Evolutionary conservation across 2,888 invertebrate species (phyloP).

Genomic region (Dichetophora obliterata): DNA sequence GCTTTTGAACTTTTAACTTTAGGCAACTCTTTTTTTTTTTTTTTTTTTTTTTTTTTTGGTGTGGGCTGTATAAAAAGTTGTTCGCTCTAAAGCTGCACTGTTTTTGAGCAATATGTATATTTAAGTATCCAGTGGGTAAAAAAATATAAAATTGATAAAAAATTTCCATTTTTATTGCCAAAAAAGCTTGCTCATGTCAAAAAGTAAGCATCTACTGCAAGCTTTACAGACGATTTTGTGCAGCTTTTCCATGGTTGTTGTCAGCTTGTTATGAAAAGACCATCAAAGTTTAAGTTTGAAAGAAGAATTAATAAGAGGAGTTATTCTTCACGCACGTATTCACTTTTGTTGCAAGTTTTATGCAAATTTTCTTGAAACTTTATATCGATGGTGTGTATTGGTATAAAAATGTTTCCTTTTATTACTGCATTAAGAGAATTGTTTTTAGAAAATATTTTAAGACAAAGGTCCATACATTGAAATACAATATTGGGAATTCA

Average conservation of each 20-base stretch:
- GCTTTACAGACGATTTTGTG: not conserved
- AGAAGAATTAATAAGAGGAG: not conserved
- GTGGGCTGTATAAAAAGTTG: not conserved
- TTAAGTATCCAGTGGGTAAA: not conserved
- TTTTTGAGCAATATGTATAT: too few species aligned
- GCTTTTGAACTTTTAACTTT: not conserved
- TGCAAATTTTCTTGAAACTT: too few species aligned
- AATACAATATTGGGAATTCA: too few species aligned
- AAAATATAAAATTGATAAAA: not conserved
- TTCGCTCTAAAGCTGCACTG: too few species aligned
- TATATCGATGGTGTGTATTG: too few species aligned
- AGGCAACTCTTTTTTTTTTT: not conserved
- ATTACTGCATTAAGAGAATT: too few species aligned
- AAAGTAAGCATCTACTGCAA: not conserved
- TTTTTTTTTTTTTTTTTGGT: not conserved
- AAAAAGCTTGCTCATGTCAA: not conserved
- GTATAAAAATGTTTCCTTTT: too few species aligned
- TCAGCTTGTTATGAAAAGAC: not conserved
- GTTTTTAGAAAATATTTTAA: too few species aligned
- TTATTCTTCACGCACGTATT: not conserved
- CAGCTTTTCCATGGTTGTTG: not conserved
- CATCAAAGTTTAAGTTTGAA: not conserved
- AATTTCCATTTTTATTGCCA: constrained; percentile 11
- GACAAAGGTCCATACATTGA: too few species aligned
- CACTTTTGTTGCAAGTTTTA: too few species aligned